phyloP scores from a whole-genome alignment of 2,888 invertebrate genomes.

The Physocephala rufipes region DNA sequence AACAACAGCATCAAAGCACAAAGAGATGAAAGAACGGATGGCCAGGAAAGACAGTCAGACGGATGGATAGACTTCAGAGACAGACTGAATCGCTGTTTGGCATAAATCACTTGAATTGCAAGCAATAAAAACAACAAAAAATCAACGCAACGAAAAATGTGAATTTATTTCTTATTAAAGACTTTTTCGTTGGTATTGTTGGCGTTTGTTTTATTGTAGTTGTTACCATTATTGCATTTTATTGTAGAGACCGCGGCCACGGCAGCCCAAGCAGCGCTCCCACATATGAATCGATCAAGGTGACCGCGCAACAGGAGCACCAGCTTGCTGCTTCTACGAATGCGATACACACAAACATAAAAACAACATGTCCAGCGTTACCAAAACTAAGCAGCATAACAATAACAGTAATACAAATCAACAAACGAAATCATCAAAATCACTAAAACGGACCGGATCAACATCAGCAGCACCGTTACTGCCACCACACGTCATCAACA shows the following conservation, averaged over 20 bases:
- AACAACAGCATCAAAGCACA: too few relatives aligned
- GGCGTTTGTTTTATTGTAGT: not conserved
- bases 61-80: not conserved
- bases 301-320: not conserved
- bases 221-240: not conserved
- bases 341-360: not conserved
- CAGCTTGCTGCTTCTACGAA: not conserved
- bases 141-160: slow-evolving; percentile 13
- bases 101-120: slow-evolving; percentile 29
- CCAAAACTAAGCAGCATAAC: not conserved
- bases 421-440: slow-evolving; percentile 16
- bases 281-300: slow-evolving; percentile 10
- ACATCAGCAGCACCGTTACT: slow-evolving; percentile 14
- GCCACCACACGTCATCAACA: slow-evolving; percentile 18
- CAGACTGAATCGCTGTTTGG: slow-evolving; percentile 27
- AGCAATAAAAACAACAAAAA: slow-evolving; percentile 6
- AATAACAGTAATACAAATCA: not conserved
- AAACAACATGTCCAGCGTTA: too few relatives aligned
- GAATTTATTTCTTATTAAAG: slow-evolving; percentile 10
- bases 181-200: too few relatives aligned
- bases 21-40: not conserved
- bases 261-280: too few relatives aligned
- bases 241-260: not conserved
- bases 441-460: not conserved
- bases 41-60: slow-evolving; percentile 1